A percentile compares a stretch with the other conserved stretches of the same genome.
Evolutionary conservation across 2,113 vertebrate species (phyloP).

Genomic region (Serilophus lunatus): DNA sequence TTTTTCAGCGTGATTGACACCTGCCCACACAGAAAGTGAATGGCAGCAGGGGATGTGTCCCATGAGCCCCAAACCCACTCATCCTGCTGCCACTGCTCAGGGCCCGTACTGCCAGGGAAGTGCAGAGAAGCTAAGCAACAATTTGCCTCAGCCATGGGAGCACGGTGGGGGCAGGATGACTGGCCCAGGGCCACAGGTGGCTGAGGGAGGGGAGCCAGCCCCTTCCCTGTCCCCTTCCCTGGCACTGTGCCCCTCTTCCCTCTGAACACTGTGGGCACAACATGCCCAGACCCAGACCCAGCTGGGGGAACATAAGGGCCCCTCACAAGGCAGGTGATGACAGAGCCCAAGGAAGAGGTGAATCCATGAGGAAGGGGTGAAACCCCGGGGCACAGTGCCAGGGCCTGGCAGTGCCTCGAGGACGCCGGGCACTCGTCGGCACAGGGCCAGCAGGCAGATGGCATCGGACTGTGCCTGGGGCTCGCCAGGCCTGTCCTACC

Average conservation of each 20-base stretch:
- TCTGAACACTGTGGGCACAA: background rate
- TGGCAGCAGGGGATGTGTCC: background rate
- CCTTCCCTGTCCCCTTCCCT: background rate
- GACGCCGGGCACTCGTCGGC: background rate
- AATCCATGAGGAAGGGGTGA: background rate
- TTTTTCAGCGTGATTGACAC: background rate
- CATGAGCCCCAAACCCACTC: background rate
- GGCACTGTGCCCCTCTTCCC: background rate
- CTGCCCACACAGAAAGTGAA: background rate
- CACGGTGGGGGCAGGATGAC: accelerated
- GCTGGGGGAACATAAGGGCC: background rate
- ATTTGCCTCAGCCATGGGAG: accelerated
- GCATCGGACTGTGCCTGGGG: background rate
- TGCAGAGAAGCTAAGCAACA: background rate
- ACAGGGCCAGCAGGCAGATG: background rate
- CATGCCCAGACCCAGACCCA: background rate
- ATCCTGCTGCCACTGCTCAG: background rate
- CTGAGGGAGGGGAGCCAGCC: background rate
- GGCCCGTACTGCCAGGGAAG: no score
- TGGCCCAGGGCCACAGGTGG: accelerated
- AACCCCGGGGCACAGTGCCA: background rate
- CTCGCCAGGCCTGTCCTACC: background rate
- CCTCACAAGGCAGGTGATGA: background rate
- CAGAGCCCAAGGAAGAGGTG: background rate
- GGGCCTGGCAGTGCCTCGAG: background rate